phyloP scores from a whole-genome alignment of 2,113 vertebrate genomes.

The Oryzias javanicus region DNA sequence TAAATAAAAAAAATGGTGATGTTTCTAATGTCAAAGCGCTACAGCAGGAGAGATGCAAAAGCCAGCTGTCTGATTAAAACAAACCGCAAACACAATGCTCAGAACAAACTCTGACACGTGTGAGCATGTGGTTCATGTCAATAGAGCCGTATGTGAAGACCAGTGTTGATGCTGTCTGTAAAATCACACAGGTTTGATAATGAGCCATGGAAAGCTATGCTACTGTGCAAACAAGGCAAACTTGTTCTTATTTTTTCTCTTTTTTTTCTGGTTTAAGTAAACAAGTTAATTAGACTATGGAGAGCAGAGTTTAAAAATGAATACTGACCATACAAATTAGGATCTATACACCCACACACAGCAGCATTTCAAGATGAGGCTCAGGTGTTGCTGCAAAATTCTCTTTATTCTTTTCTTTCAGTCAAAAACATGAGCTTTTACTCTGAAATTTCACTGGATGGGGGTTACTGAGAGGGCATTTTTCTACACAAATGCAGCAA shows the following conservation, averaged over 20 bases:
- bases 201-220: constrained; percentile 5
- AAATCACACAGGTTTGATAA: constrained; percentile 7
- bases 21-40: constrained; percentile 7
- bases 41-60: constrained; percentile 41
- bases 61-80: constrained; percentile 47
- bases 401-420: too few relatives aligned
- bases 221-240: neutral
- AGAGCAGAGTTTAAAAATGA: too few relatives aligned
- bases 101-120: constrained; percentile 24
- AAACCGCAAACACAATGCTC: constrained; percentile 31
- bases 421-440: too few relatives aligned
- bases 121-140: constrained; percentile 7
- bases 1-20: too few relatives aligned
- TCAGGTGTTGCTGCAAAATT: too few relatives aligned
- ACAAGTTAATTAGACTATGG: too few relatives aligned
- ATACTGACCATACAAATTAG: too few relatives aligned
- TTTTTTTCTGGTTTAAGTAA: too few relatives aligned
- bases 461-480: neutral
- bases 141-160: constrained; percentile 16
- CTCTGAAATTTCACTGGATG: neutral
- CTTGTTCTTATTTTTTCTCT: too few relatives aligned
- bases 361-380: too few relatives aligned
- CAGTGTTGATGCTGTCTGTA: constrained; percentile 15
- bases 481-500: neutral
- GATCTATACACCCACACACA: too few relatives aligned